Percentiles rank a stretch among this genome's conserved stretches.
phyloP scores from a whole-genome alignment of 2,113 vertebrate species.

The Silurus meridionalis region DNA sequence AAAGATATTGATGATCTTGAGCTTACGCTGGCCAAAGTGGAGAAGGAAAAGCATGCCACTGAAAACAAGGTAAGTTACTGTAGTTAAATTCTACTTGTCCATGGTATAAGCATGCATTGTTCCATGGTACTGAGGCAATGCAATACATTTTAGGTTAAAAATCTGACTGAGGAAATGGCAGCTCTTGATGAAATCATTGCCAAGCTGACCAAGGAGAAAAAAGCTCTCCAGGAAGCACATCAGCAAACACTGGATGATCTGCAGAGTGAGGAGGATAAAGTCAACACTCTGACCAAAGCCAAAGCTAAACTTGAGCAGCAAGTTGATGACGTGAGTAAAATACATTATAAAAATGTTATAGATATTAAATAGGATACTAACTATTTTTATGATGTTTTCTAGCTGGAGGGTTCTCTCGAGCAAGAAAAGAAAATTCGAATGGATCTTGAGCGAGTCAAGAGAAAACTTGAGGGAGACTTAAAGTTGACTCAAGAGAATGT shows the following conservation, averaged over 20 bases:
- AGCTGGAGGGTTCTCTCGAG: slow-evolving; percentile 78
- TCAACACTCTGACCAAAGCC: slow-evolving; percentile 76
- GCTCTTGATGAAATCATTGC: slow-evolving; percentile 78
- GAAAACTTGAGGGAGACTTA: slow-evolving; percentile 77
- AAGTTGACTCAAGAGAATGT: slow-evolving; percentile 75
- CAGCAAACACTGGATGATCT: slow-evolving; percentile 81
- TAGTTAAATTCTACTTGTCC: not conserved
- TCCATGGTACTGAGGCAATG: not conserved
- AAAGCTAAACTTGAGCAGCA: slow-evolving; percentile 82
- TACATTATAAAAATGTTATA: not conserved
- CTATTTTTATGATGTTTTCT: not conserved
- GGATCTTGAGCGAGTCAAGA: slow-evolving; percentile 74
- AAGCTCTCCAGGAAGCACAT: slow-evolving; percentile 79
- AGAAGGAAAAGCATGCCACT: slow-evolving; percentile 89
- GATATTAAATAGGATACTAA: not conserved
- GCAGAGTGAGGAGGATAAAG: slow-evolving; percentile 82
- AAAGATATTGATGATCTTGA: slow-evolving; percentile 85
- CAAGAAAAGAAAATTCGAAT: slow-evolving; percentile 78
- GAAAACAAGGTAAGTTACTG: slow-evolving; percentile 82
- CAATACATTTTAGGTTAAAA: slow-evolving; percentile 74
- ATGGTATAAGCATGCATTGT: not conserved
- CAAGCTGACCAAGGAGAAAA: slow-evolving; percentile 83
- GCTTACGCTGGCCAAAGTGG: slow-evolving; percentile 82
- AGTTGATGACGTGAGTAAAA: slow-evolving; percentile 73
- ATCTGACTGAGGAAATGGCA: slow-evolving; percentile 82